These are phyloP conservation scores for Strix occidentalis DNA, from an alignment of 2,797 vertebrate genomes.

Conservation along the genomic window DNA sequence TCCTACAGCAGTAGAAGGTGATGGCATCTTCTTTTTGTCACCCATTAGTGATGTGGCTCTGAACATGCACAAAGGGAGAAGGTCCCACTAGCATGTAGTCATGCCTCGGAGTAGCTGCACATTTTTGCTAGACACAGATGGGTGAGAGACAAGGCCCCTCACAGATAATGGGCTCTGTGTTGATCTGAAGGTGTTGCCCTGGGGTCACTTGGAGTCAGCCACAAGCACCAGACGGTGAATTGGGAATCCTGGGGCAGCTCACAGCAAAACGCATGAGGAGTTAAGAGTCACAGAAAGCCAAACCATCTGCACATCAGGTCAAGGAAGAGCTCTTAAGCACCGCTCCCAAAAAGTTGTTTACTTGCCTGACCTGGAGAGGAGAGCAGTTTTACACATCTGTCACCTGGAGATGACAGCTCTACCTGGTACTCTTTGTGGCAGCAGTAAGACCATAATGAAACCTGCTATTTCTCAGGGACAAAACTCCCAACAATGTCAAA, in stretches of 20 bases:
- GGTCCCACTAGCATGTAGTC: not conserved
- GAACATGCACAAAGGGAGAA: not conserved
- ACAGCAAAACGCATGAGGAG: not conserved
- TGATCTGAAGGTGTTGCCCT: not conserved
- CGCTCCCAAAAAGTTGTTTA: not conserved
- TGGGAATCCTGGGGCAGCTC: not conserved
- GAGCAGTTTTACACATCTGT: not conserved
- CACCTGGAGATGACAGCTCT: not conserved
- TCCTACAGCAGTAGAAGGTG: not conserved
- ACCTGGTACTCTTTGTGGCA: not conserved
- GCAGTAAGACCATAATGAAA: not conserved
- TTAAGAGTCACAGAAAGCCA: not conserved
- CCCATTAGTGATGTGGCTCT: not conserved
- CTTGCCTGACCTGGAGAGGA: not conserved
- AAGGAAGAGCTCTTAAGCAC: not conserved
- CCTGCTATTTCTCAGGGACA: not conserved
- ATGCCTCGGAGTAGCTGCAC: not conserved
- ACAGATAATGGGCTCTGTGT: not conserved
- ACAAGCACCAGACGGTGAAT: rapidly evolving
- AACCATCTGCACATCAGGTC: not conserved
- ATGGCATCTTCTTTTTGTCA: not conserved
- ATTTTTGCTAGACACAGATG: not conserved
- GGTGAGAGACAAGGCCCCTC: not conserved
- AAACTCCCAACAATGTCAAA: not conserved
- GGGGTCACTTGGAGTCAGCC: not conserved